These are phyloP conservation scores for Nephrotoma guestfalica DNA, from an alignment of 2,888 invertebrate species.

Conservation along the genomic window DNA sequence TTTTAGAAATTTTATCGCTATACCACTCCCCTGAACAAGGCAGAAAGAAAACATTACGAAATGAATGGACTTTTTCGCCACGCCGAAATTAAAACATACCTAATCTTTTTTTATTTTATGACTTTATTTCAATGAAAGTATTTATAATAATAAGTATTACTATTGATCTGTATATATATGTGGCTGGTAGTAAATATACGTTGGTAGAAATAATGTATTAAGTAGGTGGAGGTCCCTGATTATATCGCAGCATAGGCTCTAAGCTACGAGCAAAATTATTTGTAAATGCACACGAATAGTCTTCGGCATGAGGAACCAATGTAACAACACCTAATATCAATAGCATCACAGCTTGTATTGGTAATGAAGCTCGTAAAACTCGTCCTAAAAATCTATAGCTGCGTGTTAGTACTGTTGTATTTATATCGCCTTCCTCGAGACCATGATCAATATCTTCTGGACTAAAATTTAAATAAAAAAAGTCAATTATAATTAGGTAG, in stretches of 20 bases:
- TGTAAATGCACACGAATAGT: conserved; percentile 70
- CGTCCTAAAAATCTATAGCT: conserved; percentile 77
- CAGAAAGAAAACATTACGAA: too few relatives aligned
- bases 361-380: conserved; percentile 80
- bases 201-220: conserved; percentile 29
- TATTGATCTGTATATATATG: neutral
- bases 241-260: conserved; percentile 79
- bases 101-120: neutral
- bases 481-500: neutral
- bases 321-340: conserved; percentile 86
- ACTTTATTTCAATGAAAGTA: neutral
- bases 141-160: neutral
- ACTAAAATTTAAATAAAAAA: neutral
- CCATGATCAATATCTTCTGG: conserved; percentile 13
- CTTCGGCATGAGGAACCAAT: conserved; percentile 73
- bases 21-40: too few relatives aligned
- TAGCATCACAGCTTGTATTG: conserved; percentile 88
- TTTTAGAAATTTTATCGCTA: too few relatives aligned
- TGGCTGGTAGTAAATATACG: neutral
- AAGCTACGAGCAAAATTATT: conserved; percentile 71
- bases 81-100: too few relatives aligned
- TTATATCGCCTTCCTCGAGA: conserved; percentile 35
- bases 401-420: conserved; percentile 51
- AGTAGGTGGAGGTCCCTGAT: conserved; percentile 86
- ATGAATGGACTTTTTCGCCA: too few relatives aligned